Percentiles rank a stretch among this genome's conserved stretches.
phyloP scores from a whole-genome alignment of 2,888 invertebrate species.

The Eucriotettix oculatus region DNA sequence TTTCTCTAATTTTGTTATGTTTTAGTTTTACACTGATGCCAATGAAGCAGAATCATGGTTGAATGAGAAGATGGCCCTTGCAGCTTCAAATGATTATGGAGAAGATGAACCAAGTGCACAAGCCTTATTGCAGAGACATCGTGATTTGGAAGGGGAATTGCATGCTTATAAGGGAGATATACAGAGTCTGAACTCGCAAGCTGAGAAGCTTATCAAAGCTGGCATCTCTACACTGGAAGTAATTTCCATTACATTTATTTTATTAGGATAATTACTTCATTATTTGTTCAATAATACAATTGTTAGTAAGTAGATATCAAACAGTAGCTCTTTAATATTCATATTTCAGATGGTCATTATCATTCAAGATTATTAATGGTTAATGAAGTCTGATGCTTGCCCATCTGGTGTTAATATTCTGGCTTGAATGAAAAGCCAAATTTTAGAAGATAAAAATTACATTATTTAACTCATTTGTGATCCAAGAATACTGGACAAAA shows the following conservation, averaged over 20 bases:
- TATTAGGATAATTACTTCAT: background rate
- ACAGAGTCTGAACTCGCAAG: conserved; percentile 60
- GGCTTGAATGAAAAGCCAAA: no score
- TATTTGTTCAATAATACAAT: no score
- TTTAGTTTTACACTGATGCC: conserved; percentile 83
- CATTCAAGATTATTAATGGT: no score
- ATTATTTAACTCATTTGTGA: no score
- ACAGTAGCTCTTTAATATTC: no score
- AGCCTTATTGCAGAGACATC: conserved; percentile 72
- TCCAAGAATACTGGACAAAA: no score
- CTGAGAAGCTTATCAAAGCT: conserved; percentile 53
- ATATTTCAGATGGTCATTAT: no score
- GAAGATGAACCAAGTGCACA: conserved; percentile 82
- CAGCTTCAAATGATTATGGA: conserved; percentile 79
- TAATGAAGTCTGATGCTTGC: no score
- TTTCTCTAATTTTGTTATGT: background rate
- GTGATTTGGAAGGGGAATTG: conserved; percentile 74
- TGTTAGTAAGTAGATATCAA: no score
- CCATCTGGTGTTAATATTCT: no score
- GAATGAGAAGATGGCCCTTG: conserved; percentile 85
- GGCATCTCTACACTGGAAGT: conserved; percentile 55
- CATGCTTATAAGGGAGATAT: conserved; percentile 79
- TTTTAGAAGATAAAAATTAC: no score
- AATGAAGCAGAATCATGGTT: conserved; percentile 97
- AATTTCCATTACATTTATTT: conserved; percentile 13